phyloP scores from a whole-genome alignment of 1,140 invertebrate species.

The Euwallacea fornicatus region DNA sequence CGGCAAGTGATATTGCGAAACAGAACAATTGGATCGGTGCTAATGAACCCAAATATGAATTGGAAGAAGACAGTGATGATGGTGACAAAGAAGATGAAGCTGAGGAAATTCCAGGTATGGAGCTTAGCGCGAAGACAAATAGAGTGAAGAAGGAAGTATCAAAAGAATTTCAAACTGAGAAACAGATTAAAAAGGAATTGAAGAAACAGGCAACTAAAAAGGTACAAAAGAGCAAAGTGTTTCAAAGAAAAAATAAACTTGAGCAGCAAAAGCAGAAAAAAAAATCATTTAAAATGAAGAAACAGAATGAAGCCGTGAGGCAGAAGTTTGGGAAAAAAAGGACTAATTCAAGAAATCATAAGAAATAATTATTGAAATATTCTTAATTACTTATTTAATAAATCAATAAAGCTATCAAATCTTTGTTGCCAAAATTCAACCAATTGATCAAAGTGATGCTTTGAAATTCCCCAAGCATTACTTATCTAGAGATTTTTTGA shows the following conservation, averaged over 20 bases:
- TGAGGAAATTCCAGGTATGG: conserved; percentile 62
- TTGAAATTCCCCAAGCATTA: too few relatives aligned
- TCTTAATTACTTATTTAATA: too few relatives aligned
- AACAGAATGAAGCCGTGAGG: conserved; percentile 37
- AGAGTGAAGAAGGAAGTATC: conserved; percentile 36
- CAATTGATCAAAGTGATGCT: too few relatives aligned
- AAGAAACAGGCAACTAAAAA: conserved; percentile 68
- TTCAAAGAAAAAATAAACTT: conserved; percentile 70
- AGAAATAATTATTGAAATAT: too few relatives aligned
- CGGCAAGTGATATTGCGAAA: conserved; percentile 64
- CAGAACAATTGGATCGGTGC: conserved; percentile 70
- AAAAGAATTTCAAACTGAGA: conserved; percentile 58
- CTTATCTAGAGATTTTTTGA: too few relatives aligned
- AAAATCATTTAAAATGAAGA: conserved; percentile 53
- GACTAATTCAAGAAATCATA: too few relatives aligned
- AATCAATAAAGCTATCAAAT: too few relatives aligned
- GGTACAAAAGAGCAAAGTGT: conserved; percentile 72
- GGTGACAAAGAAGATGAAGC: conserved; percentile 49
- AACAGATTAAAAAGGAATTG: conserved; percentile 66
- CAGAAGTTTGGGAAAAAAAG: conserved; percentile 26
- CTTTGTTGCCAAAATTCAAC: too few relatives aligned
- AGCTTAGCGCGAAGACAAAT: conserved; percentile 50
- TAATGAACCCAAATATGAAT: conserved; percentile 60
- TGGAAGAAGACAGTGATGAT: conserved; percentile 52
- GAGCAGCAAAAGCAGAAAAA: conserved; percentile 65